Conservation (phyloP, 2,113 vertebrate species). For the Zapornia atra region DNA sequence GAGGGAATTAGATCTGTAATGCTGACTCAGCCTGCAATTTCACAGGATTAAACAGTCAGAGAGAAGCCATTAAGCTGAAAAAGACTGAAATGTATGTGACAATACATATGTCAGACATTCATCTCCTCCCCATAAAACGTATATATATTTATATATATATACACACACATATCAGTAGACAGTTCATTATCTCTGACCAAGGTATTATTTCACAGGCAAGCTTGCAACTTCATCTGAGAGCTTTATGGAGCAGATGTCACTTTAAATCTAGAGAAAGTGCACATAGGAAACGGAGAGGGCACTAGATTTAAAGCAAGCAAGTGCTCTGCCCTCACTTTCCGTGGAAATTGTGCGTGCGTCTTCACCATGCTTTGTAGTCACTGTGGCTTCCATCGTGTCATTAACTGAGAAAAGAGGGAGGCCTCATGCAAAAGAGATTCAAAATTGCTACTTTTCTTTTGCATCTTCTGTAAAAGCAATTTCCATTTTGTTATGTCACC, state of each 20-base stretch:
- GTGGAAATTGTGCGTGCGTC: background rate
- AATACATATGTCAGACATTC: background rate
- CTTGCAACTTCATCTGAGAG: background rate
- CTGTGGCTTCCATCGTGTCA: background rate
- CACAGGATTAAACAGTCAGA: background rate
- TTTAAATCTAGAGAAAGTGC: conserved; percentile 7
- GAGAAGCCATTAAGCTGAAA: background rate
- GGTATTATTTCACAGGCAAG: background rate
- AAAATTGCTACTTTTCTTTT: background rate
- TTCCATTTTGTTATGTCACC: background rate
- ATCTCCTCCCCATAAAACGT: background rate
- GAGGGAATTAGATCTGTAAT: background rate
- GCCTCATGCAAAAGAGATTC: background rate
- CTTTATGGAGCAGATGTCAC: background rate
- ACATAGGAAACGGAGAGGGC: background rate
- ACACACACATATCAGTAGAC: background rate
- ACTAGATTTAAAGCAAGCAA: conserved; percentile 9
- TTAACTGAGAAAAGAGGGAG: background rate
- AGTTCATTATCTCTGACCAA: background rate
- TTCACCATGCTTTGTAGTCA: background rate
- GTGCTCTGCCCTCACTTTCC: background rate
- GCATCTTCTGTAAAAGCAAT: background rate
- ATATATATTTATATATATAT: background rate
- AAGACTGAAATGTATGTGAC: background rate
- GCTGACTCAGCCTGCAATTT: conserved; percentile 20